Evolutionary conservation across 2,113 vertebrate genomes (phyloP).

Genomic region (Tauraco erythrolophus): DNA sequence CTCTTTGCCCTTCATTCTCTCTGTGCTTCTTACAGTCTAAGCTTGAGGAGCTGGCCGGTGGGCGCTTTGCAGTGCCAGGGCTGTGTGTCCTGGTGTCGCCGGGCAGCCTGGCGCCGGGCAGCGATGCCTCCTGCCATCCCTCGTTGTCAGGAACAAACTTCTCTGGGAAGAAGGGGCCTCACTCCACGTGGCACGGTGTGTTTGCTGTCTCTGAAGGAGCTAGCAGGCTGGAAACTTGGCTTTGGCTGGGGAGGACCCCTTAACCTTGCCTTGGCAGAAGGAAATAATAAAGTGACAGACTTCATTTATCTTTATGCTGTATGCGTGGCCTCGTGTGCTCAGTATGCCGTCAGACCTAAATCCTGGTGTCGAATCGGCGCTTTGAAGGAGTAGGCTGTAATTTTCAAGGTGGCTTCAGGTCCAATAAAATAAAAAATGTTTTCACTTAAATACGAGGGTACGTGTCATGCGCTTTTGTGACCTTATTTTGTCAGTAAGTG

Average conservation of each 20-base stretch:
- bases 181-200: background rate
- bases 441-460: background rate
- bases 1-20: background rate
- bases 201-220: conserved; percentile 8
- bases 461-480: background rate
- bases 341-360: background rate
- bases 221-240: conserved; percentile 52
- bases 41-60: rapidly evolving
- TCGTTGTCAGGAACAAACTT: rapidly evolving
- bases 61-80: background rate
- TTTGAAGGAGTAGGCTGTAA: background rate
- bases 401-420: conserved; percentile 25
- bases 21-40: rapidly evolving
- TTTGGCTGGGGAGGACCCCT: conserved; percentile 15
- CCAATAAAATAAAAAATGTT: background rate
- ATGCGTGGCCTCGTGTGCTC: background rate
- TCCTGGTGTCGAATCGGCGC: background rate
- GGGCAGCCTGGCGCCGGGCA: background rate
- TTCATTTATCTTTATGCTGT: conserved; percentile 48
- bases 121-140: background rate
- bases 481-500: background rate
- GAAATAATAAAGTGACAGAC: conserved; percentile 57
- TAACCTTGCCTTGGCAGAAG: conserved; percentile 54
- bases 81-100: background rate
- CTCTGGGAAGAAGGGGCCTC: background rate